A percentile compares a stretch with the other conserved stretches of the same genome.
These are phyloP conservation scores for Drosophila anomalata DNA, from an alignment of 2,888 invertebrate species.

Conservation along the genomic window DNA sequence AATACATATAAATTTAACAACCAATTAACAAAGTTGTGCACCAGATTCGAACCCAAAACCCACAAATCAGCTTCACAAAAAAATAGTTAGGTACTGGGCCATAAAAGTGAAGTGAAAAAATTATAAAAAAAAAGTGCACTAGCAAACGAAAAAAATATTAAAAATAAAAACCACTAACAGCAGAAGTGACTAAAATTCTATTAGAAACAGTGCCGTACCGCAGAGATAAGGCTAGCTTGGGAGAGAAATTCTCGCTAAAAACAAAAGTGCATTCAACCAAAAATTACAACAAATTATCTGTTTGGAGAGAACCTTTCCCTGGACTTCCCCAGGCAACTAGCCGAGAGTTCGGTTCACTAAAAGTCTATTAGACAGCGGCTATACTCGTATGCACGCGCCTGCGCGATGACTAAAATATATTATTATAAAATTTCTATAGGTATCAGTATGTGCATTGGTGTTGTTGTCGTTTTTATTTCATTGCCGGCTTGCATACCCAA, in stretches of 20 bases:
- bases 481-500: slow-evolving; percentile 57
- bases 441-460: slow-evolving; percentile 2
- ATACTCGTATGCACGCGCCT: slow-evolving; percentile 8
- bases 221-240: slow-evolving; percentile 19
- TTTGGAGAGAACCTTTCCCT: slow-evolving; percentile 1
- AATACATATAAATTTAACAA: slow-evolving; percentile 1
- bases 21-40: slow-evolving; percentile 22
- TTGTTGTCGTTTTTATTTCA: slow-evolving; percentile 42
- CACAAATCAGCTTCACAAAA: slow-evolving; percentile 24
- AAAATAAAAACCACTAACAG: slow-evolving; percentile 1
- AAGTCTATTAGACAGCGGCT: background rate
- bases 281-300: slow-evolving; percentile 38
- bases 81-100: slow-evolving; percentile 10
- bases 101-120: slow-evolving; percentile 19
- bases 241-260: slow-evolving; percentile 35
- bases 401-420: slow-evolving; percentile 11
- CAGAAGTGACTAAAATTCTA: slow-evolving; percentile 11
- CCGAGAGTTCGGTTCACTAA: background rate
- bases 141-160: slow-evolving; percentile 4
- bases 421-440: slow-evolving; percentile 15
- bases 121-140: no score
- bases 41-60: slow-evolving; percentile 24
- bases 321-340: background rate
- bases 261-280: slow-evolving; percentile 78
- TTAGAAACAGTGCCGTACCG: slow-evolving; percentile 2